Percentiles rank a stretch among this genome's conserved stretches.
Conservation (phyloP, 2,888 invertebrate genomes). For the Tenthredo mesomela region DNA sequence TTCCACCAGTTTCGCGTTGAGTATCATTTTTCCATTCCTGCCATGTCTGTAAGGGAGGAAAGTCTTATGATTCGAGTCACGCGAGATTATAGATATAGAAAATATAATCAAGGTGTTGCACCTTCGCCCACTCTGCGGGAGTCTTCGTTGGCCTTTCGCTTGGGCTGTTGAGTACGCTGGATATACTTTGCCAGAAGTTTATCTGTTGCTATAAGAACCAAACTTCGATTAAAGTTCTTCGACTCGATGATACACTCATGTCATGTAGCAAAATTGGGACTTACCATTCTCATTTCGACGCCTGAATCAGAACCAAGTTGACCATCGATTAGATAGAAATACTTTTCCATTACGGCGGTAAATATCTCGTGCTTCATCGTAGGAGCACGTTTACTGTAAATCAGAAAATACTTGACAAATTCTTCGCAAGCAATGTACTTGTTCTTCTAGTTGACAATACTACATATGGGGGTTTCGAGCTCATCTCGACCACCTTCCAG, state of each 20-base stretch:
- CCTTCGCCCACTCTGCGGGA: slow-evolving; percentile 28
- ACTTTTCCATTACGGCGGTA: neutral
- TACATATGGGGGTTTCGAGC: too few species aligned
- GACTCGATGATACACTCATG: neutral
- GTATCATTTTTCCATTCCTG: neutral
- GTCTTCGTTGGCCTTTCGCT: neutral
- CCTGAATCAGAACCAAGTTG: neutral
- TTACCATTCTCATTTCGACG: neutral
- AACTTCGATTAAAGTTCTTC: neutral
- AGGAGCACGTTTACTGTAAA: neutral
- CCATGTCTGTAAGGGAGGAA: neutral
- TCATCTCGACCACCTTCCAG: too few species aligned
- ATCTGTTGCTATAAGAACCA: neutral
- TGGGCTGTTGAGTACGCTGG: neutral
- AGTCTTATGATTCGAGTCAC: neutral
- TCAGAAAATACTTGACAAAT: neutral
- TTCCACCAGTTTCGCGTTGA: neutral
- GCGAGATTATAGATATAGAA: neutral
- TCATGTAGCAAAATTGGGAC: neutral
- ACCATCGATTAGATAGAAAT: neutral
- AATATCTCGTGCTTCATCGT: neutral
- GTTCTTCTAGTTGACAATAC: neutral
- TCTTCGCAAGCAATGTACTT: neutral
- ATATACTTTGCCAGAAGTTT: slow-evolving; percentile 9
- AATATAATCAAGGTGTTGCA: neutral